These are phyloP conservation scores for Amphibalanus amphitrite DNA, from an alignment of 1,140 invertebrate species.

Conservation along the genomic window DNA sequence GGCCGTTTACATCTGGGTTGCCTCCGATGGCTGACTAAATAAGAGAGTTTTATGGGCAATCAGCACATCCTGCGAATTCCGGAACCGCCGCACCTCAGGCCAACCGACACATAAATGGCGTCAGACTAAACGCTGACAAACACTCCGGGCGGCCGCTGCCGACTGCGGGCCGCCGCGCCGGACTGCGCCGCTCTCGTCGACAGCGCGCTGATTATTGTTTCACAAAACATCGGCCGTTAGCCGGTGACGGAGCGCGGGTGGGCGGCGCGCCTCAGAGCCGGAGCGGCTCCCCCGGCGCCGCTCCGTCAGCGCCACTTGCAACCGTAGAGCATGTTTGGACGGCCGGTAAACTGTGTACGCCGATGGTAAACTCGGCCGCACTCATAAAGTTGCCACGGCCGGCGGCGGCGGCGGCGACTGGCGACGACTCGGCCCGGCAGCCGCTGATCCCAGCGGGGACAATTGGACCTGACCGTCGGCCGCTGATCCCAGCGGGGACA, in stretches of 20 bases:
- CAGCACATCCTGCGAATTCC: background rate
- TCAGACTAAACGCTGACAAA: background rate
- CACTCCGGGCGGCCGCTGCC: background rate
- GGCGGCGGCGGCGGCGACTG: too few species aligned
- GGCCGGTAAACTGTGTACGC: background rate
- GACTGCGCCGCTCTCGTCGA: background rate
- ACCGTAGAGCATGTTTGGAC: background rate
- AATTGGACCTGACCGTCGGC: too few species aligned
- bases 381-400: background rate
- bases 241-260: background rate
- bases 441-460: too few species aligned
- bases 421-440: too few species aligned
- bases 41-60: background rate
- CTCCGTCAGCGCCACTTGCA: background rate
- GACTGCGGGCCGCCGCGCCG: too few species aligned
- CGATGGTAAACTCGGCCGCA: background rate
- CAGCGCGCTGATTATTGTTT: background rate
- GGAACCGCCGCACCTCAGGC: background rate
- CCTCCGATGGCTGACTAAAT: background rate
- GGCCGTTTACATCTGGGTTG: background rate
- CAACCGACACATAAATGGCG: too few species aligned
- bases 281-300: background rate
- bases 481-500: too few species aligned
- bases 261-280: too few species aligned
- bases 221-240: background rate